Evolutionary conservation across 2,888 invertebrate genomes (phyloP), one percentile per base, ranked within the genome.

Genomic region (Ferdinandea cuprea): DNA sequence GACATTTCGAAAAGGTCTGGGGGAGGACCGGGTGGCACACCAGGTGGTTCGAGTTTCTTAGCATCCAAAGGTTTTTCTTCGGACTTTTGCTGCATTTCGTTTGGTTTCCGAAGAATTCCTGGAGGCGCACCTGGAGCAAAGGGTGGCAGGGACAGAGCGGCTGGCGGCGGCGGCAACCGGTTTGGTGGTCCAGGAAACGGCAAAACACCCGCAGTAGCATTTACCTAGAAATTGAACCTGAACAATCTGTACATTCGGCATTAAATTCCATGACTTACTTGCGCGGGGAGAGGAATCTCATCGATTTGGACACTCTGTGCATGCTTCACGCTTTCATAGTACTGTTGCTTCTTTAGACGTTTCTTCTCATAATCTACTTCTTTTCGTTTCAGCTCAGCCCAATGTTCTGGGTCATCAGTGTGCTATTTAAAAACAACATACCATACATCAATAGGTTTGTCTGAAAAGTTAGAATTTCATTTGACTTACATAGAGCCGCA

Each of bases 291-390:
- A 2, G 98, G 98, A 90, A 99, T 99, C 91, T 98, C 98, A 90
- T 98, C 98, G 2, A 99, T 94, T 91, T 97, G 95, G 0, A 99
- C 98, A 87, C 97, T 96, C 89, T 99, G 98, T 0, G 99, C 98
- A 91, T 96, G 96, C 89, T 96, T 96, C 0, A 99, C 98, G 72
- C 98, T 97, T 89, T 99, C 98, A 91, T 95, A 98, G 90, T 97
- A 98, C 25, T 96, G 95, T 73, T 98, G 96, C 83, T 98, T 92
- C 90, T 96, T 95, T 79, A 95, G 93, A 85, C 97, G 92, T 86
- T 96, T 94, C 88, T 96, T 95, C 88, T 99, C 98, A 91, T 99
- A 99, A 85, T 99, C 98, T 86, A 95, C 93, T 91, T 98, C 96
- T 88, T 96, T 95, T 54, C 96, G 93, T 89, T 96, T 97, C n/a